Base-by-base conservation (phyloP, 2,797 vertebrate species). In the Channallabes apus region DNA sequence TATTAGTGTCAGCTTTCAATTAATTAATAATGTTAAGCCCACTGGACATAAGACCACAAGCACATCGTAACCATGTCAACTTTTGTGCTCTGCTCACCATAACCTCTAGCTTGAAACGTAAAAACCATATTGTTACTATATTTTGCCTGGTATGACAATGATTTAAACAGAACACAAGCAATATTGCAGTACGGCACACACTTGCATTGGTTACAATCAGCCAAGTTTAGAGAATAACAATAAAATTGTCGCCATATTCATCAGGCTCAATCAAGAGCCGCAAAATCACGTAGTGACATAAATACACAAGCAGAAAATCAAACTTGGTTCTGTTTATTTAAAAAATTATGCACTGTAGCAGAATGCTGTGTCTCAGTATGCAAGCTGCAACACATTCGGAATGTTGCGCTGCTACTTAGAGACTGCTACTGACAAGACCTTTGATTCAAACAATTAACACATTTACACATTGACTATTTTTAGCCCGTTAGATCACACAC, bases 371-470 rank as follows among this genome's bases (percentile, higher is more conserved):
- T 8, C 24, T 51, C 54, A 46, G 46, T 59, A 3, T 76, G 54
- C 54, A 32, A 22, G 73, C 73, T 58, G 9, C 9, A 58, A 58
- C 22, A 32, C 27, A 59, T 7, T 58, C 15, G 58, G 73, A 27
- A 35, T 35, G 56, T 27, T 75, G 15, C 56, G 46, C 72, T 29
- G 72, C 46, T 20, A 56, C 51, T 27, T 54, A 56, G 14, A 56
- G 72, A 75, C 24, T 0, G 6, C 29, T 54, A 27, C 24, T 56
- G 38, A 75, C 9, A 20, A 75, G 58, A 11, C 3, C 17, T 32
- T 77, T 58, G 17, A 77, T 77, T 77, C 29, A 77, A 22, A 32
- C 27, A 22, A 22, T 77, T 58, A 77, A 77, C 56, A 59, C 54
- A 56, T 56, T 56, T 72, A 41, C 38, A 72, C 38, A 24, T 6